Base-by-base conservation (phyloP, 2,797 vertebrate species). In the Yasuhikotakia modesta region DNA sequence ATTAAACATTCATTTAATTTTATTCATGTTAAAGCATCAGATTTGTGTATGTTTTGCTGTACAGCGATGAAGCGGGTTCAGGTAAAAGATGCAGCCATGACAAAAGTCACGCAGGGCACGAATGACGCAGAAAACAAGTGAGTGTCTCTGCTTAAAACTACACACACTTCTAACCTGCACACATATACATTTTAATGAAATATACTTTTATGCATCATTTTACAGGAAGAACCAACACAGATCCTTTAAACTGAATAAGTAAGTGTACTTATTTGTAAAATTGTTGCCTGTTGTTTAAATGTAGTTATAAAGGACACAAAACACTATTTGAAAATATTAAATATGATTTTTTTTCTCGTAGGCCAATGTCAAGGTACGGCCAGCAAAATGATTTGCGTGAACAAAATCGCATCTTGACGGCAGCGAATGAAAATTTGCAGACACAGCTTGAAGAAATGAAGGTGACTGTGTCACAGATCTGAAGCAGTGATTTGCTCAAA, bases 41-140 rank as follows among this genome's bases (percentile, higher is more conserved):
- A 5, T 1, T 5, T 35, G 58, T 17, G 30, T 6, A 17, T 39
- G 13, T 19, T 63, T 22, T 24, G 11, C 55, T 63, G 5, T 14
- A n/a, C 30, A 19, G 14, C 74, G 2, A 79, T 66, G 52, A 82
- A 83, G 19, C 90, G 82, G 77, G 21, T n/a, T 50, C 86, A 88
- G 45, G 58, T 76, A 14, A 91, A 81, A 83, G 90, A 89, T 11
- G 14, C 82, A 27, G 87, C 45, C 53, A 30, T 67, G 58, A 8
- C 81, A 65, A 91, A 84, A 81, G 61, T 78, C 50, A 81, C 84
- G 1, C 84, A 68, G 0, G 7, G 84, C 2, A 92, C 85, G 81
- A 73, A 73, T 67, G 85, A 89, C 46, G 87, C 83, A 57, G 90
- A 93, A 71, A 89, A 85, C 16, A 0, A 63, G 76, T 78, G 19